These are phyloP conservation scores for Merluccius polli DNA, from an alignment of 2,797 vertebrate species.

Conservation along the genomic window DNA sequence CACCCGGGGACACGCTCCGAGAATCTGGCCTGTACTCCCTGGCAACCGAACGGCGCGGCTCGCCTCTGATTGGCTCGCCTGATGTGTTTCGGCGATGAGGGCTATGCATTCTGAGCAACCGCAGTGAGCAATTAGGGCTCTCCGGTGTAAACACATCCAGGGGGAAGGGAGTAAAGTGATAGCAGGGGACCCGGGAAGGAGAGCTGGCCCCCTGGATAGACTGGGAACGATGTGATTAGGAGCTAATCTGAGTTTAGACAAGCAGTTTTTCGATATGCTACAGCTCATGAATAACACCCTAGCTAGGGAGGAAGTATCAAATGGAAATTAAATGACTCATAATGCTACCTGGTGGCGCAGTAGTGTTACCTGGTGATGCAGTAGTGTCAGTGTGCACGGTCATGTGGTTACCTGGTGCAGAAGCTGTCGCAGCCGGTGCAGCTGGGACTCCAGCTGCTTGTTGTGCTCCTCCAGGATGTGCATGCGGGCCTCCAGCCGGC, in stretches of 20 bases:
- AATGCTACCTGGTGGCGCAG: background rate
- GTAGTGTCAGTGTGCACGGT: background rate
- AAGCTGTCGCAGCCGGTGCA: conserved; percentile 89
- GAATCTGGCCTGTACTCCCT: conserved; percentile 2
- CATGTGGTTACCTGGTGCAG: conserved; percentile 84
- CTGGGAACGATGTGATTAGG: conserved; percentile 48
- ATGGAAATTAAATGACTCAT: too few relatives aligned
- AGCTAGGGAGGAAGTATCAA: too few relatives aligned
- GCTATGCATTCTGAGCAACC: conserved; percentile 46
- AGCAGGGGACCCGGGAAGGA: conserved; percentile 32
- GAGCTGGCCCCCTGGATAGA: conserved; percentile 30
- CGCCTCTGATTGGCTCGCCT: conserved; percentile 45
- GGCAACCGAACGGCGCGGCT: conserved; percentile 39
- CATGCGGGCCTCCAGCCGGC: conserved; percentile 93
- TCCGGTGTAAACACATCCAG: conserved; percentile 49
- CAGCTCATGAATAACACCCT: too few relatives aligned
- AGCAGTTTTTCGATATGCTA: conserved; percentile 23
- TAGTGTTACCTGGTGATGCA: background rate
- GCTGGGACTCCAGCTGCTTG: conserved; percentile 95
- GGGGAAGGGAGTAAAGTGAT: conserved; percentile 30
- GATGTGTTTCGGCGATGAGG: conserved; percentile 42
- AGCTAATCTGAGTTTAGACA: conserved; percentile 32
- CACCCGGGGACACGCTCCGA: too few relatives aligned
- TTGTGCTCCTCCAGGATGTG: conserved; percentile 98
- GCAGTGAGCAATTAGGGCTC: conserved; percentile 52